phyloP scores from a whole-genome alignment of 2,797 vertebrate species.

The Antennarius maculatus region DNA sequence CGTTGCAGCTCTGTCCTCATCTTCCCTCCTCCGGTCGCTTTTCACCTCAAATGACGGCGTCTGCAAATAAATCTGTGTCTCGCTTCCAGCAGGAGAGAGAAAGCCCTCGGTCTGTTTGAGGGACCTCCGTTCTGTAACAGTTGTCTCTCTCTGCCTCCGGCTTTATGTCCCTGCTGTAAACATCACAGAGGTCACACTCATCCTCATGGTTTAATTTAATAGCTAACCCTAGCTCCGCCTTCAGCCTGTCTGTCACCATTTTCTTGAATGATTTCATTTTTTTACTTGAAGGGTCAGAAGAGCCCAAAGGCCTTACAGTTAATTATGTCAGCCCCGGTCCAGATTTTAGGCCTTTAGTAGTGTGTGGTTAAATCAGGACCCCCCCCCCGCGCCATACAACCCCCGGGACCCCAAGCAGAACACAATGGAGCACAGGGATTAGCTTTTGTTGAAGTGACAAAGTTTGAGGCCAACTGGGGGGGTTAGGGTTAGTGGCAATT shows the following conservation, averaged over 20 bases:
- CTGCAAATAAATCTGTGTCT: conserved; percentile 55
- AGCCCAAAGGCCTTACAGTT: conserved; percentile 55
- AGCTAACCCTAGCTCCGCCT: conserved; percentile 5
- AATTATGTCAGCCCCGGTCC: conserved; percentile 60
- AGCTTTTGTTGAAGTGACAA: conserved; percentile 67
- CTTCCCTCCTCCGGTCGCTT: conserved; percentile 68
- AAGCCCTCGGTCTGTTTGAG: conserved; percentile 37
- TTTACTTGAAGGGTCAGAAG: conserved; percentile 45
- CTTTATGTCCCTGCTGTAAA: conserved; percentile 45
- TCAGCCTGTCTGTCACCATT: conserved; percentile 26
- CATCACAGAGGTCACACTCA: conserved; percentile 32
- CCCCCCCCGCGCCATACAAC: conserved; percentile 29
- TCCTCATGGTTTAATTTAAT: conserved; percentile 65
- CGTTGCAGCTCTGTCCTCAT: conserved; percentile 53
- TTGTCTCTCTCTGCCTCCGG: conserved; percentile 27
- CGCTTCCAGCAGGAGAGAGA: conserved; percentile 43
- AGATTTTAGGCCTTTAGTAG: conserved; percentile 48
- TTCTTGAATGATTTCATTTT: conserved; percentile 30
- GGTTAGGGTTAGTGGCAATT: conserved; percentile 57
- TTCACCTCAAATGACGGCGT: conserved; percentile 84
- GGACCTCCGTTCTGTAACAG: conserved; percentile 35
- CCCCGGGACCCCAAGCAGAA: conserved; percentile 23
- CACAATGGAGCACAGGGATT: conserved; percentile 60
- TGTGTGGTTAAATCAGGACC: conserved; percentile 51
- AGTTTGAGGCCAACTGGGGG: conserved; percentile 42